Evolutionary conservation across 1,140 invertebrate genomes (phyloP).

Genomic region (Drosophila tani): DNA sequence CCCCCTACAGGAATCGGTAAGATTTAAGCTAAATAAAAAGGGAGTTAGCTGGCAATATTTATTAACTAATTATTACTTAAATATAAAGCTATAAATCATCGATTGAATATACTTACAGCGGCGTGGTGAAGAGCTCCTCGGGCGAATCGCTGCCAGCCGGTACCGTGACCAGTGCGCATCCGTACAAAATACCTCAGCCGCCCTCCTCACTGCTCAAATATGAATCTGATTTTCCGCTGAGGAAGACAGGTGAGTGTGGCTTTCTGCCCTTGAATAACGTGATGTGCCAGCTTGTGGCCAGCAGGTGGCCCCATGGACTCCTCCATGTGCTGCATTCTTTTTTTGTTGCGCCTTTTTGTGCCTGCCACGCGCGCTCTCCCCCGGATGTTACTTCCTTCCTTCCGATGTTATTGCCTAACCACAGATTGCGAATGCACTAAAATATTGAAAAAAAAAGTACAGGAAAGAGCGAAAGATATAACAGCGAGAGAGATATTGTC

Average conservation of each 20-base stretch:
- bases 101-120: slow-evolving; percentile 75
- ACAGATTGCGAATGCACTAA: slow-evolving; percentile 15
- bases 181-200: slow-evolving; percentile 88
- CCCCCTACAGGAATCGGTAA: slow-evolving; percentile 93
- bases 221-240: slow-evolving; percentile 95
- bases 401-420: slow-evolving; percentile 13
- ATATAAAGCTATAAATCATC: no score
- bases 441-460: not conserved
- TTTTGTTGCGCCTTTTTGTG: slow-evolving; percentile 5
- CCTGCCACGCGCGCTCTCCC: slow-evolving; percentile 1
- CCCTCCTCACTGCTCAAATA: slow-evolving; percentile 88
- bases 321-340: no score
- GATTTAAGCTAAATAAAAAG: not conserved
- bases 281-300: slow-evolving; percentile 4
- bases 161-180: slow-evolving; percentile 87
- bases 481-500: not conserved
- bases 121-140: slow-evolving; percentile 87
- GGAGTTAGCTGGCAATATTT: no score
- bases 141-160: slow-evolving; percentile 87
- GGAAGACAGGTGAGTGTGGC: slow-evolving; percentile 94
- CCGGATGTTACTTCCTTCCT: not conserved
- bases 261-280: slow-evolving; percentile 1
- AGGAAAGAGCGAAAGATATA: no score
- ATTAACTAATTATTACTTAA: no score
- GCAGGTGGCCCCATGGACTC: slow-evolving; percentile 5